Base-by-base conservation (phyloP, 2,888 invertebrate genomes). In the Hoplodrina blanda region DNA sequence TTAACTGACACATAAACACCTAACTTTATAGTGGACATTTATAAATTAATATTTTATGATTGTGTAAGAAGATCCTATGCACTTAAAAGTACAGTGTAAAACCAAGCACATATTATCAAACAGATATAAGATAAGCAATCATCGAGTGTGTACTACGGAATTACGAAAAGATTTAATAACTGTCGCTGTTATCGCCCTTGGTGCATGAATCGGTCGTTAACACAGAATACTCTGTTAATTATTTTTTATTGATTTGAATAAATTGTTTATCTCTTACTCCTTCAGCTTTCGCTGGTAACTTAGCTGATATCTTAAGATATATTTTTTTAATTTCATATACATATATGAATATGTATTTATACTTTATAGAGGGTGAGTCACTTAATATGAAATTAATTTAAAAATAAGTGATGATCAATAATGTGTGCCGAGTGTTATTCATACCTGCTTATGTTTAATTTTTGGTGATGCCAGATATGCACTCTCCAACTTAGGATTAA, bases 401-500 rank as follows among this genome's bases (percentile, higher is more conserved):
- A 44, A 17, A 17, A 46, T 46, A 46, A 17, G 17, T 46, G 15
- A 17, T 17, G 17, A 17, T 41, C 10, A 41, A 41, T 50, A 19
- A 52, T 52, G 44, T 64, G 74, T 52, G 56, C 44, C 1, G 1
- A 44, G 44, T 7, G 25, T 57, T 0, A 15, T 54, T 79, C 84
- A 83, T 96, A 98, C 98, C 96, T 97, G 97, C 91, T 98, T 98
- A 91, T 98, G 97, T 88, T 97, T 98, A 90, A 98, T 96, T 91
- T 97, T 97, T 78, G 97, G 96, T 79, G 96, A 97, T 62, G 94
- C 93, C 78, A 93, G 94, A 91, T 98, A 99, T 0, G 98, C 98
- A 83, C 97, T 97, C 92, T 99, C 99, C 88, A 99, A 94, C 73
- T 97, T 94, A 62, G 97, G 96, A 96, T 98, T 98, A 77, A 96